These are phyloP conservation scores for Dufourea novaeangliae DNA, from an alignment of 1,140 invertebrate species.

Conservation along the genomic window DNA sequence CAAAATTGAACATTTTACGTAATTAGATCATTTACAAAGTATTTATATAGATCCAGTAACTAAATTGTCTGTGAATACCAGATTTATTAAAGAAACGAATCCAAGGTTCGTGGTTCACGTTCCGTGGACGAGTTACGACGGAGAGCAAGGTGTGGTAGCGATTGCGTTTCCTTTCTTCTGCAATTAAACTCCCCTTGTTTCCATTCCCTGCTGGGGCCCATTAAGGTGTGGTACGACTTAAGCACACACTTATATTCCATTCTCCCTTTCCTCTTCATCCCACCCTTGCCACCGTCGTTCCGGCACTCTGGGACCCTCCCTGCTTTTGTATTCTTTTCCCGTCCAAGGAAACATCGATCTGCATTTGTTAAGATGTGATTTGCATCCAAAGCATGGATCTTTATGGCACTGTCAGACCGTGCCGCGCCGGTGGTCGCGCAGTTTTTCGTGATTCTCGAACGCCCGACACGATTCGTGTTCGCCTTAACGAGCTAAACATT, in stretches of 20 bases:
- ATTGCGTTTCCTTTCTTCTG: slow-evolving; percentile 54
- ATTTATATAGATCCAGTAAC: background rate
- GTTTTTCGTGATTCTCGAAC: slow-evolving; percentile 16
- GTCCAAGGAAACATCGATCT: slow-evolving; percentile 62
- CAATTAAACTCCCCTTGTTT: slow-evolving; percentile 57
- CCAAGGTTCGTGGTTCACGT: background rate
- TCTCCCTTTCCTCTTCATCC: background rate
- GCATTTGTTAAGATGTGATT: slow-evolving; percentile 63
- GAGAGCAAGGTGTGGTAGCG: slow-evolving; percentile 45
- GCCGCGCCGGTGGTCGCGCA: background rate
- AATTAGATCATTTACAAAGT: too few relatives aligned
- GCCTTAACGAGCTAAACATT: background rate
- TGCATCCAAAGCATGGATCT: slow-evolving; percentile 40
- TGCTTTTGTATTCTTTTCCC: slow-evolving; percentile 26
- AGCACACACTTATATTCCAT: slow-evolving; percentile 51
- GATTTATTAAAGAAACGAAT: background rate
- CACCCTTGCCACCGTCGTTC: background rate
- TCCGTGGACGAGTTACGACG: slow-evolving; percentile 15
- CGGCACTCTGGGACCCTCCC: background rate
- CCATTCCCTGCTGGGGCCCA: slow-evolving; percentile 44
- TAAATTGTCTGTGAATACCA: too few relatives aligned
- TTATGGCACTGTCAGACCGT: slow-evolving; percentile 6
- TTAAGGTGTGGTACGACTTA: slow-evolving; percentile 66
- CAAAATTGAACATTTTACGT: too few relatives aligned
- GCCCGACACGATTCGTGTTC: slow-evolving; percentile 16